Conservation (phyloP, 2,113 vertebrate genomes). For the Pitta sordida region DNA sequence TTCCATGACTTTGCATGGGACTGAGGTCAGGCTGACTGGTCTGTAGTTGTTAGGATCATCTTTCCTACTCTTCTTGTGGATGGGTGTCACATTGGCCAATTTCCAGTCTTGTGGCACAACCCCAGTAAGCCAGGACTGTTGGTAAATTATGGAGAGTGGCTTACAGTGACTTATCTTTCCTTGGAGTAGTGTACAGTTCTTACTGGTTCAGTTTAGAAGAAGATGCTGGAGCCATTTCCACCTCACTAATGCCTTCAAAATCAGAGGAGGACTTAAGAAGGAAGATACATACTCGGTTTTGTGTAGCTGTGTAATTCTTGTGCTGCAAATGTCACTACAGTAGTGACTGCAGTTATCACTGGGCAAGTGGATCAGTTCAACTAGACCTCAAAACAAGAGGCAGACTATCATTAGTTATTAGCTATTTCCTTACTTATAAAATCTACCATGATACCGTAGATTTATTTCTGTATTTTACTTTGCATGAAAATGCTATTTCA, state of each 20-base stretch:
- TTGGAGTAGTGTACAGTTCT: neutral
- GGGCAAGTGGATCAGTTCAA: neutral
- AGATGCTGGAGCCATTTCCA: neutral
- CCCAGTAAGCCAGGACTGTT: no score
- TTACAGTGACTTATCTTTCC: neutral
- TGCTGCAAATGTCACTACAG: neutral
- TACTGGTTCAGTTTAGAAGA: neutral
- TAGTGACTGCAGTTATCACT: neutral
- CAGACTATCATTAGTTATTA: neutral
- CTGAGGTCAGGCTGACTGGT: no score
- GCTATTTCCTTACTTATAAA: slow-evolving; percentile 13
- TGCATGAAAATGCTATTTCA: neutral
- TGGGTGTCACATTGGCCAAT: no score
- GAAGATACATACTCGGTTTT: neutral
- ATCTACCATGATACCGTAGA: neutral
- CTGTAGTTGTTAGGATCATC: no score
- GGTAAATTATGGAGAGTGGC: no score
- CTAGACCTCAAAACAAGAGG: neutral
- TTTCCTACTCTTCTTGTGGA: no score
- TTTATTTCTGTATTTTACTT: neutral
- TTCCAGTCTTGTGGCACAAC: no score
- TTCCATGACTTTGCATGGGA: no score
- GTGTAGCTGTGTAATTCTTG: neutral
- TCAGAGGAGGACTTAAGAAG: neutral
- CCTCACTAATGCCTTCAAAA: neutral